Percentiles rank a stretch among this genome's conserved stretches.
Evolutionary conservation across 2,797 vertebrate genomes (phyloP).

Genomic region (Microctenopoma lineatum): DNA sequence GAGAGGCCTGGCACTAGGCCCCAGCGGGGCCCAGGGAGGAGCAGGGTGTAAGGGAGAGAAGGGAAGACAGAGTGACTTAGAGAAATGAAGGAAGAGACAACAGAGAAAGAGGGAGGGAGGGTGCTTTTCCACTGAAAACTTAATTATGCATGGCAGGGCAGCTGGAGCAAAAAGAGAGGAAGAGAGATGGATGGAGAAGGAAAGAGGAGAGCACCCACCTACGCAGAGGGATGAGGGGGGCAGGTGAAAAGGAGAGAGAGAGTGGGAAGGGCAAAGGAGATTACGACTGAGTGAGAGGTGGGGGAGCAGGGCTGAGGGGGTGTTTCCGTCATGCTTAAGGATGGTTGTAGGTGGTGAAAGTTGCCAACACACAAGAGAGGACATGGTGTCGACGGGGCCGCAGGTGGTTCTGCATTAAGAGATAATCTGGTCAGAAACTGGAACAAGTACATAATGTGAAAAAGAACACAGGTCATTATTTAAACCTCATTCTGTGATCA

Average conservation of each 20-base stretch:
- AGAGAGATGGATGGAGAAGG: slow-evolving; percentile 56
- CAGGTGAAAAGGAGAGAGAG: slow-evolving; percentile 50
- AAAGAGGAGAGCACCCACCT: slow-evolving; percentile 62
- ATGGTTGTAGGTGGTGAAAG: slow-evolving; percentile 34
- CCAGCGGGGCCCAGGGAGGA: slow-evolving; percentile 10
- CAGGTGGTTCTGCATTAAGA: slow-evolving; percentile 26
- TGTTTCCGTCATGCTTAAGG: slow-evolving; percentile 31
- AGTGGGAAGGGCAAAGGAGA: slow-evolving; percentile 50
- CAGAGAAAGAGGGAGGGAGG: slow-evolving; percentile 27
- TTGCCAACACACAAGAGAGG: slow-evolving; percentile 31
- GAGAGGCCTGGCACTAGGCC: slow-evolving; percentile 52
- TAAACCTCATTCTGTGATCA: too few relatives aligned
- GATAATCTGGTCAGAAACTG: slow-evolving; percentile 9
- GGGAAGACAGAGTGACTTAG: slow-evolving; percentile 4
- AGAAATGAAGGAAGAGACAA: slow-evolving; percentile 42
- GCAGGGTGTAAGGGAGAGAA: slow-evolving; percentile 6
- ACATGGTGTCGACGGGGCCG: slow-evolving; percentile 11
- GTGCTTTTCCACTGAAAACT: slow-evolving; percentile 56
- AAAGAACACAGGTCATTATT: neutral
- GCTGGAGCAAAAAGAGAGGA: slow-evolving; percentile 58
- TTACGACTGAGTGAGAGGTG: slow-evolving; percentile 36
- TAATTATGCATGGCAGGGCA: slow-evolving; percentile 71
- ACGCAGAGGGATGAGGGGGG: slow-evolving; percentile 51
- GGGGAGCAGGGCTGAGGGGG: neutral
- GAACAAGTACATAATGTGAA: neutral